Base-by-base conservation (phyloP, 2,888 invertebrate species). In the Caenorhabditis becei region DNA sequence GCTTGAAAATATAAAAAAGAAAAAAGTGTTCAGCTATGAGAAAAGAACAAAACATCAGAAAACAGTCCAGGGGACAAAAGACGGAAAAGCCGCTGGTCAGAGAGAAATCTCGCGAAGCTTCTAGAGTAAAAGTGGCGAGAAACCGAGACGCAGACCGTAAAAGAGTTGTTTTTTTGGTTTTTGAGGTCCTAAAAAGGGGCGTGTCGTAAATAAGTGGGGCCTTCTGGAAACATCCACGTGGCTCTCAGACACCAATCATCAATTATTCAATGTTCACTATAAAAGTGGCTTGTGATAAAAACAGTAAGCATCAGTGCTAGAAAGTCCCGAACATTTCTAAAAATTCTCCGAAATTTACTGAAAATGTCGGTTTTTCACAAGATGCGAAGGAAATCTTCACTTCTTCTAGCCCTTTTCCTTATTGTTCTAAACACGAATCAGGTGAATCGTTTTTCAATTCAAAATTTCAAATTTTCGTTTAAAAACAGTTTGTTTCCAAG, bases 221-320 rank as follows among this genome's bases (percentile, higher is more conserved):
- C 41, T 70, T 69, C 69, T 59, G 44, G 56, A 70, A 70, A 28
- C 70, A 35, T 70, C 70, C 26, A 69, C 44, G 44, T 67, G 67
- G 58, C 58, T 69, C 69, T 70, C 51, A 70, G 61, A 51, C 59
- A 61, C 70, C 70, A 70, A 51, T 53, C 61, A 70, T 20, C 70
- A 61, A 35, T 32, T 59, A 51, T 37, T n/a, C 20, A 35, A 35
- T 47, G 58, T 61, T 28, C 56, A 0, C 51, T 70, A 70, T 70
- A 70, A 59, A 70, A 70, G 23, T 16, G 58, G 28, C 5, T 28
- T 20, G 51, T 14, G 2, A 41, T 41, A 16, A 2, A 16, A 41
- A 14, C 5, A 41, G 7, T 14, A 41, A 41, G 41, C 41, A 41
- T 41, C 14, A 2, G 41, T 11, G 67, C 54, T 56, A 47, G 20